phyloP scores from a whole-genome alignment of 2,797 vertebrate genomes.

The Poeciliopsis turneri region DNA sequence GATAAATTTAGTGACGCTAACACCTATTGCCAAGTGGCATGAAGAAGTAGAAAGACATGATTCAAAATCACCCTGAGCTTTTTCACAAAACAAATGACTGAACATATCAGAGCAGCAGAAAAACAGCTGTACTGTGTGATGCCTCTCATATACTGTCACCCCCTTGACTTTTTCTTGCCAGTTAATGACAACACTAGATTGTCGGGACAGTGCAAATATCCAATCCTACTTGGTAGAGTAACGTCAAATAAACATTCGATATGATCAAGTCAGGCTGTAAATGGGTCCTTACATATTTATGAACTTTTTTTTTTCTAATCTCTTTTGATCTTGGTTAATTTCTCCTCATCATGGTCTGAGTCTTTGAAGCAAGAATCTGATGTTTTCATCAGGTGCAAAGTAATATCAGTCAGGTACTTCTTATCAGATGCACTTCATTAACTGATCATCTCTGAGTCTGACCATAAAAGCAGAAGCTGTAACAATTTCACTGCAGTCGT shows the following conservation, averaged over 20 bases:
- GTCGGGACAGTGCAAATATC: not conserved
- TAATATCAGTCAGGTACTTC: not conserved
- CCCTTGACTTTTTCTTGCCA: not conserved
- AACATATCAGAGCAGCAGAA: not conserved
- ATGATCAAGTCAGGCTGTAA: not conserved
- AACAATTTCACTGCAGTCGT: not conserved
- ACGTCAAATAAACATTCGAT: not conserved
- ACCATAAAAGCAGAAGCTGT: not conserved
- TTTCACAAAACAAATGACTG: not conserved
- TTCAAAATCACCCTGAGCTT: not conserved
- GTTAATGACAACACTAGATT: not conserved
- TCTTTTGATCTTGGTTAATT: not conserved
- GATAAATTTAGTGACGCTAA: not conserved
- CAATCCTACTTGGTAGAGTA: not conserved
- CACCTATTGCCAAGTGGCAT: not conserved
- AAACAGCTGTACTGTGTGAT: not conserved
- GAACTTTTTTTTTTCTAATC: not conserved
- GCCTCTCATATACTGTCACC: not conserved
- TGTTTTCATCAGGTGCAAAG: slow-evolving; percentile 1
- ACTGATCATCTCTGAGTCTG: not conserved
- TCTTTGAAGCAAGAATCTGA: not conserved
- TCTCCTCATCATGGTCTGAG: not conserved
- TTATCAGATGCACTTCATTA: not conserved
- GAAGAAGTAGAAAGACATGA: not conserved
- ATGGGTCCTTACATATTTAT: not conserved